Conservation (phyloP, 2,888 invertebrate genomes). For the Epinotia nisella region DNA sequence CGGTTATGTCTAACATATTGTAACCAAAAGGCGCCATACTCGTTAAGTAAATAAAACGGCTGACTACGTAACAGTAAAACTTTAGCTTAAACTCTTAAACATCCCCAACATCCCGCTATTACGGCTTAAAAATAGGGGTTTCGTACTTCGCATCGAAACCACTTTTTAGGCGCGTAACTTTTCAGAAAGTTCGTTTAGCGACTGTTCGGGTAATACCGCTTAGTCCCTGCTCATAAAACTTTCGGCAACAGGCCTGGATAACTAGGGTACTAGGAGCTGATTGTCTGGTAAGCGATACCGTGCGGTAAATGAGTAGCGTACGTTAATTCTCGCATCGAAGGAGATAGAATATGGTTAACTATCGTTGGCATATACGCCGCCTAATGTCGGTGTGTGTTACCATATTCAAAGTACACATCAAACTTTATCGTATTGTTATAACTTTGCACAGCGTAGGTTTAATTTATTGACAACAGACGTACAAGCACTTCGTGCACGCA, state of each 20-base stretch:
- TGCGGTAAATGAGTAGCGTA: not conserved
- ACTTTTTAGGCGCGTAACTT: conserved; percentile 20
- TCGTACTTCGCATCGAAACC: conserved; percentile 2
- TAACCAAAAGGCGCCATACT: not conserved
- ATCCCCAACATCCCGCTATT: conserved; percentile 5
- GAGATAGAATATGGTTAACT: not conserved
- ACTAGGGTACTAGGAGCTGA: conserved; percentile 1
- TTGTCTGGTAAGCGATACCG: conserved; percentile 1
- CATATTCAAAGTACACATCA: too few relatives aligned
- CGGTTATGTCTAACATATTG: not conserved
- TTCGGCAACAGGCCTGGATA: conserved; percentile 10
- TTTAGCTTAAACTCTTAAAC: conserved; percentile 2
- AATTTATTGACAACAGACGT: too few relatives aligned
- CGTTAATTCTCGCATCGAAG: not conserved
- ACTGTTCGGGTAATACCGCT: conserved; percentile 32
- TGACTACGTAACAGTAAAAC: not conserved
- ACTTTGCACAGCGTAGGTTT: too few relatives aligned
- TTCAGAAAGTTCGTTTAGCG: conserved; percentile 1
- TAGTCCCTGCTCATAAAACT: conserved; percentile 22
- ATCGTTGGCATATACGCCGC: not conserved
- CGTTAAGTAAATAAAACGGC: not conserved
- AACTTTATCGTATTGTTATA: too few relatives aligned
- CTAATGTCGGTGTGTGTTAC: not conserved
- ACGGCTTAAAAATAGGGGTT: conserved; percentile 8
- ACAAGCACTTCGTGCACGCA: too few relatives aligned